Evolutionary conservation across 2,797 vertebrate species (phyloP).

Genomic region (Micromesistius poutassou): DNA sequence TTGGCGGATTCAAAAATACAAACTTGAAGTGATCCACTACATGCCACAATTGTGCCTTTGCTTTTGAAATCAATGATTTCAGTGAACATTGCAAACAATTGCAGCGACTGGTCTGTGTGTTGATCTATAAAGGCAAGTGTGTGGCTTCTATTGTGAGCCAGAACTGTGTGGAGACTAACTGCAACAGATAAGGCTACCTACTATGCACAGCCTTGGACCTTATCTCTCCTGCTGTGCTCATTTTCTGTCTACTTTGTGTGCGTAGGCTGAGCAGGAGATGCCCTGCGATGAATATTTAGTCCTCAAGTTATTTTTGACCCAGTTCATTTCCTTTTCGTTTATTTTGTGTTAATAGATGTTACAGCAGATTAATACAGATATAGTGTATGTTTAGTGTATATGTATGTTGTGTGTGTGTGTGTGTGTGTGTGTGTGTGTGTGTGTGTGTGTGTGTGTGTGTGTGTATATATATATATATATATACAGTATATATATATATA

Average conservation of each 20-base stretch:
- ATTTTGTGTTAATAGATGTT: background rate
- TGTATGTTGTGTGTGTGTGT: too few species aligned
- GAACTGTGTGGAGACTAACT: slow-evolving; percentile 27
- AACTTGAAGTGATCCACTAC: slow-evolving; percentile 42
- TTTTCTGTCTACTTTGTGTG: slow-evolving; percentile 26
- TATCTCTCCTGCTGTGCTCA: slow-evolving; percentile 28
- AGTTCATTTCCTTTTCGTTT: slow-evolving; percentile 26
- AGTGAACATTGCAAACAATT: slow-evolving; percentile 1
- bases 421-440: too few species aligned
- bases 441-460: too few species aligned
- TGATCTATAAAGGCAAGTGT: slow-evolving; percentile 18
- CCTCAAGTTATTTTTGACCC: slow-evolving; percentile 43
- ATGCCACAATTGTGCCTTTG: slow-evolving; percentile 56
- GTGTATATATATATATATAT: too few species aligned
- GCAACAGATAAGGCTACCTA: slow-evolving; percentile 18
- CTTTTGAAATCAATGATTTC: background rate
- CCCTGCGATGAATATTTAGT: slow-evolving; percentile 44
- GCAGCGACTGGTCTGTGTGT: background rate
- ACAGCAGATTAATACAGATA: background rate
- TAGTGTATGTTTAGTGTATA: too few species aligned
- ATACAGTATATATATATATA: too few species aligned
- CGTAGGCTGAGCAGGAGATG: slow-evolving; percentile 34
- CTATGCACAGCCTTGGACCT: slow-evolving; percentile 29
- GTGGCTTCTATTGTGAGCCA: slow-evolving; percentile 11
- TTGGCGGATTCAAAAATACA: slow-evolving; percentile 19